These are phyloP conservation scores for Pinna nobilis DNA, from an alignment of 1,140 invertebrate species.

Conservation along the genomic window DNA sequence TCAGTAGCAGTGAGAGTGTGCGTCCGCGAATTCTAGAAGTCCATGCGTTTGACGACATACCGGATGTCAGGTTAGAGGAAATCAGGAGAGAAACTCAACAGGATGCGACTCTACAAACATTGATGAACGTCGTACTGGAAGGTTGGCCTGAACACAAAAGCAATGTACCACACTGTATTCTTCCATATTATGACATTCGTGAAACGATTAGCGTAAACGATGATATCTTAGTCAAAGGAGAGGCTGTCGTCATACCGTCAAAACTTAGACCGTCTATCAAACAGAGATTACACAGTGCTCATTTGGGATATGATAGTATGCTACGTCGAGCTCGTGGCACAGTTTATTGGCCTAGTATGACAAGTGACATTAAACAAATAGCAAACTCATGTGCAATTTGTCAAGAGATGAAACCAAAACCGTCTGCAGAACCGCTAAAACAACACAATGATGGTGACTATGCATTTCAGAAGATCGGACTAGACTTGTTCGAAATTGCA, in stretches of 20 bases:
- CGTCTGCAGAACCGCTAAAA: conserved; percentile 36
- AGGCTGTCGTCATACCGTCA: conserved; percentile 61
- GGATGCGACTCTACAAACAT: conserved; percentile 11
- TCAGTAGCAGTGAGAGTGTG: neutral
- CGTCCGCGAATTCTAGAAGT: conserved; percentile 13
- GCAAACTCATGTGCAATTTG: conserved; percentile 46
- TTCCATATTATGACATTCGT: conserved; percentile 45
- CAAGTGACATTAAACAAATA: conserved; percentile 47
- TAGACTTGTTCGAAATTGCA: conserved; percentile 48
- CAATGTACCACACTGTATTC: conserved; percentile 9
- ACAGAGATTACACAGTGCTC: conserved; percentile 35
- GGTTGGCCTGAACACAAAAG: conserved; percentile 37
- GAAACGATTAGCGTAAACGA: conserved; percentile 52
- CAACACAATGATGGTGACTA: conserved; percentile 29
- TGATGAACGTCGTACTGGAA: conserved; percentile 9
- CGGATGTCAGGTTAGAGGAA: conserved; percentile 36
- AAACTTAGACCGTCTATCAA: conserved; percentile 58
- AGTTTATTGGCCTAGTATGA: conserved; percentile 57
- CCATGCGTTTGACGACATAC: neutral
- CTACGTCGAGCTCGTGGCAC: conserved; percentile 43
- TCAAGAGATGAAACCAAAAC: conserved; percentile 31
- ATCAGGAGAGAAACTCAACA: conserved; percentile 27
- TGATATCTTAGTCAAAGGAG: conserved; percentile 58
- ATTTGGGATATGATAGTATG: conserved; percentile 58
- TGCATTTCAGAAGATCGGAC: conserved; percentile 48